Percentiles rank a stretch among this genome's conserved stretches.
These are phyloP conservation scores for Stomatorhinus ivindoensis DNA, from an alignment of 2,113 vertebrate genomes.

Conservation along the genomic window DNA sequence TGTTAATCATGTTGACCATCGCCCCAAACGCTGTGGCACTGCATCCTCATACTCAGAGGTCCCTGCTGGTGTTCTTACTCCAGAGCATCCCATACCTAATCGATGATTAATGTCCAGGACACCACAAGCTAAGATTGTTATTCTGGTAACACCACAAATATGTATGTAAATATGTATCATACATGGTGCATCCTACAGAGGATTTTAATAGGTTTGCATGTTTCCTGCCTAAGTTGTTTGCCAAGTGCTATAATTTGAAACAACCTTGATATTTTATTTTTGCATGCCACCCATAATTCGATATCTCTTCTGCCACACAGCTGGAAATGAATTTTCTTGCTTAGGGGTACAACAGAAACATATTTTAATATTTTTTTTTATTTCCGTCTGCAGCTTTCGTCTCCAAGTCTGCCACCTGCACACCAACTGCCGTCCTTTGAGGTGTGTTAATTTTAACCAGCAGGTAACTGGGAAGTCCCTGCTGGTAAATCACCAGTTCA, in stretches of 20 bases:
- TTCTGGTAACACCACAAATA: not conserved
- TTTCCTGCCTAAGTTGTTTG: not conserved
- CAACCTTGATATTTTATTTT: not conserved
- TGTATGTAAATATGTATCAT: no score
- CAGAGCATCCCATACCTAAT: not conserved
- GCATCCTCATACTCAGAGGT: not conserved
- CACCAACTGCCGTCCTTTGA: not conserved
- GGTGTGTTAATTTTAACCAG: not conserved
- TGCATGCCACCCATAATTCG: not conserved
- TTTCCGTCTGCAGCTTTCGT: not conserved
- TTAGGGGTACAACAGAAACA: not conserved
- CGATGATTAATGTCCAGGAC: not conserved
- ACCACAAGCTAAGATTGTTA: not conserved
- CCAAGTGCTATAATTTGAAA: not conserved
- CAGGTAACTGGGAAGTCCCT: not conserved
- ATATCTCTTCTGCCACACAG: not conserved
- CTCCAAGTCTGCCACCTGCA: not conserved
- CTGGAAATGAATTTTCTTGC: not conserved
- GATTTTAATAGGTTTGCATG: not conserved
- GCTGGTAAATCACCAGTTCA: not conserved
- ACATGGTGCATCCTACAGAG: no score
- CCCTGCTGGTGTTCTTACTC: not conserved
- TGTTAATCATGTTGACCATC: not conserved
- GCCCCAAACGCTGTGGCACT: not conserved
- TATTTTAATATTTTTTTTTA: not conserved